Evolutionary conservation across 92 coral and sea anemone genomes (phyloP).

Genomic region (Chrysogorgia sp.): DNA sequence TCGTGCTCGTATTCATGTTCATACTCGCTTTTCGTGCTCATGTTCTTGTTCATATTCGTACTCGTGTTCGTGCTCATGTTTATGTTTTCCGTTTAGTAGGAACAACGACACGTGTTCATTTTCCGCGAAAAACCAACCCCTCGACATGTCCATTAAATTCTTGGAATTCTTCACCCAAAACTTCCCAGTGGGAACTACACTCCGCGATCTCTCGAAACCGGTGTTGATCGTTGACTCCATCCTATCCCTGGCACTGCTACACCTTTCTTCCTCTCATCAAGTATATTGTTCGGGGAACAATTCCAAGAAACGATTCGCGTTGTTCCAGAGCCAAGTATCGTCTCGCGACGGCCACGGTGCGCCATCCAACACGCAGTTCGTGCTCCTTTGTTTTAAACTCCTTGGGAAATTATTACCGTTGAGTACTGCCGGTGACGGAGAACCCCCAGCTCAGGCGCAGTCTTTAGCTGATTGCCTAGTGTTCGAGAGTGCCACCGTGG

Average conservation of each 20-base stretch:
- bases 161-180: slow-evolving; percentile 25
- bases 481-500: slow-evolving; percentile 28
- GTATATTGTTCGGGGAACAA: neutral
- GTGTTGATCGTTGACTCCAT: slow-evolving; percentile 3
- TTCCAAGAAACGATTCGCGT: slow-evolving; percentile 14
- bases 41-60: neutral
- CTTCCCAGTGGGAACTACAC: slow-evolving; percentile 12
- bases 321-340: neutral
- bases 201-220: slow-evolving; percentile 5
- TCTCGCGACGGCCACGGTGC: neutral
- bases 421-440: neutral
- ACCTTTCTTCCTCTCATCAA: slow-evolving; percentile 19
- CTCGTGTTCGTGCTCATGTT: neutral
- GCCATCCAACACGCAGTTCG: neutral
- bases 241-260: neutral
- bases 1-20: too few species aligned
- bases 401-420: slow-evolving; percentile 1
- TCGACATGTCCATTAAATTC: slow-evolving; percentile 23
- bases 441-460: too few species aligned
- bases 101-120: neutral
- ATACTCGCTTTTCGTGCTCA: too few species aligned
- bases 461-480: slow-evolving; percentile 20
- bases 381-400: neutral
- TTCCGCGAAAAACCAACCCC: neutral
- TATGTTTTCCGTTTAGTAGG: neutral